Base-by-base conservation (phyloP, 2,113 vertebrate species). In the Sprattus sprattus region DNA sequence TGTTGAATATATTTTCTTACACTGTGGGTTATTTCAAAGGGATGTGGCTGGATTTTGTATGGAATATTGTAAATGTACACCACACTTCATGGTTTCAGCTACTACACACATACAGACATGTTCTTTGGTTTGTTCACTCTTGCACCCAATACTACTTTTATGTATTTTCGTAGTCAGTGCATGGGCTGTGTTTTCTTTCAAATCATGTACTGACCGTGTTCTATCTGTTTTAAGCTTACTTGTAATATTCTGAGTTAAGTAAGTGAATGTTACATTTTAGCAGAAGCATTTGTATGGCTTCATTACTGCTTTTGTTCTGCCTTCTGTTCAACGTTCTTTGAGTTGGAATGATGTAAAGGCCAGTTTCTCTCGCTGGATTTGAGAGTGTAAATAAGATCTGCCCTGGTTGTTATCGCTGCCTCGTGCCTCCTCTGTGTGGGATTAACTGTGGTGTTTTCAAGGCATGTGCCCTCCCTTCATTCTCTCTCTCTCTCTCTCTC, bases 321-420 rank as follows among this genome's bases (percentile, higher is more conserved):
- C 32, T 78, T 78, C 10, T 32, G 25, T 39, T 78, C 13, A 39
- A 32, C 25, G 28, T 39, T 16, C 13, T 32, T 78, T 78, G 71
- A 15, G 71, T 78, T 78, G 28, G 71, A 78, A 78, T 78, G 28
- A 78, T 78, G 71, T 78, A 11, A 78, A 78, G 71, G 71, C 71
- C 71, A 44, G 71, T 44, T 32, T 22, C 52, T 78, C 71, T 39
- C 16, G 71, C 71, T 78, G 28, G 32, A 32, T 32, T 78, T 78
- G 28, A 78, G 71, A 78, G 10, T 39, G 71, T 39, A 78, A 39
- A 32, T 78, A 78, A 39, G 11, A 71, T 32, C n/a, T 13, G 28
- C 15, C 64, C 64, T 71, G 64, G 64, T 25, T 71, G 64, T 28
- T 8, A 71, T 71, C n/a, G 32, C n/a, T 71, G 64, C 64, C 64